Evolutionary conservation across 2,797 vertebrate species (phyloP), one percentile per base, ranked within the genome.

Genomic region (Astyanax mexicanus): DNA sequence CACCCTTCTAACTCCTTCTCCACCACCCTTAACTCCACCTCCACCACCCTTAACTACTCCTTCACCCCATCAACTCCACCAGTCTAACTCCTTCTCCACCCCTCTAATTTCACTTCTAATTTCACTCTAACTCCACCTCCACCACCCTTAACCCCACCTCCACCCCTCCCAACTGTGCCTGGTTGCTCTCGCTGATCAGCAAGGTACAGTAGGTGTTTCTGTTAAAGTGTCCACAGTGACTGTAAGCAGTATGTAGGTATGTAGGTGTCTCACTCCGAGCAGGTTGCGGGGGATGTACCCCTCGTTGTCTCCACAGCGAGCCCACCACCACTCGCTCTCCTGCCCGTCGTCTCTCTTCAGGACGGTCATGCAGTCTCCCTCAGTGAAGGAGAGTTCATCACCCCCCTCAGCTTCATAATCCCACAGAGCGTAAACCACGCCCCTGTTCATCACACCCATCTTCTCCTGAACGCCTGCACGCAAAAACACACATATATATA

Each of bases 361-460:
- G 44, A 97, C 83, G 0, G 95, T 96, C 94, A 99, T 94, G 83
- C 95, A 96, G 85, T 98, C 97, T 0, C 97, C 96, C 79, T 96
- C 95, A 19, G 80, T 90, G 88, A 98, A 90, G 0, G 90, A 83
- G 7, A 98, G 91, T 88, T 98, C 98, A 0, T 99, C 98, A 0
- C 93, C 90, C 0, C 88, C 87, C 83, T 96, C 94, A 3, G 91
- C 90, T 35, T 95, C 91, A 0, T 95, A 96, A 83, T 96, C 95
- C 98, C 98, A 99, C 45, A 99, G 89, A 0, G 93, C 95, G 9
- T 97, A 99, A 44, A 99, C 95, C 82, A 97, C 91, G 0, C 96
- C 96, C 7, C 95, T 94, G 85, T 99, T 99, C 97, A 99, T 99
- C 76, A 98, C 95, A 0, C 97, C 97, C 96, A 98, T 99, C 87